Evolutionary conservation across 1,140 invertebrate species (phyloP), one percentile per base, ranked within the genome.

Genomic region (Philopotamus ludificatus): DNA sequence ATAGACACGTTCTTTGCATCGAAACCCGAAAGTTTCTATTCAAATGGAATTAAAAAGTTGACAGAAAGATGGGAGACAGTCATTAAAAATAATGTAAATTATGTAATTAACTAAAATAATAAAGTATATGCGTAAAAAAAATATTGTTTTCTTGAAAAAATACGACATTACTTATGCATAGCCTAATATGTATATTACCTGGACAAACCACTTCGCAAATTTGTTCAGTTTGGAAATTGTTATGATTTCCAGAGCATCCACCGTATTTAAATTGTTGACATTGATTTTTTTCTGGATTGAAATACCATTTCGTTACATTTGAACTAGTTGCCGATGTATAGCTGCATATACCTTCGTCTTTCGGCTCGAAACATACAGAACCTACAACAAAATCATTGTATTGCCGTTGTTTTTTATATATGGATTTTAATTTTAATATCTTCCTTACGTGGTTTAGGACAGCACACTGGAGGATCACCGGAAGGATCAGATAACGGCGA

Each of bases 201-300:
- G 90, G 90, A 75, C 93, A 95, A 1, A 92, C 87, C 2, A 85
- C 80, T 70, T 90, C 87, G 76, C 95, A 97, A 66, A 92, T 89
- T 12, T 87, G 80, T 68, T 91, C 87, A 34, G 86, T 90, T 26
- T 90, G 86, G 82, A 97, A 97, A 71, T 93, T 90, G 77, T 97
- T 97, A 72, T 92, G 88, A 72, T 93, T 95, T 45, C 91, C 88
- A 39, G 88, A 87, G 67, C 89, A 90, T 23, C 88, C 88, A 9
- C 83, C 83, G 71, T 89, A 91, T 0, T 76, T 76, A 70, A 92
- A 86, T 15, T 85, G 78, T 67, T 93, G 84, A 75, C 90, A 92
- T 65, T 84, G 83, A 71, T 94, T 93, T 15, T 81, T 83, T 67
- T 86, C 85, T 2, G 88, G 81, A 76, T 92, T 91, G 77, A 94